Evolutionary conservation across 2,797 vertebrate species (phyloP).

Genomic region (Falco naumanni): DNA sequence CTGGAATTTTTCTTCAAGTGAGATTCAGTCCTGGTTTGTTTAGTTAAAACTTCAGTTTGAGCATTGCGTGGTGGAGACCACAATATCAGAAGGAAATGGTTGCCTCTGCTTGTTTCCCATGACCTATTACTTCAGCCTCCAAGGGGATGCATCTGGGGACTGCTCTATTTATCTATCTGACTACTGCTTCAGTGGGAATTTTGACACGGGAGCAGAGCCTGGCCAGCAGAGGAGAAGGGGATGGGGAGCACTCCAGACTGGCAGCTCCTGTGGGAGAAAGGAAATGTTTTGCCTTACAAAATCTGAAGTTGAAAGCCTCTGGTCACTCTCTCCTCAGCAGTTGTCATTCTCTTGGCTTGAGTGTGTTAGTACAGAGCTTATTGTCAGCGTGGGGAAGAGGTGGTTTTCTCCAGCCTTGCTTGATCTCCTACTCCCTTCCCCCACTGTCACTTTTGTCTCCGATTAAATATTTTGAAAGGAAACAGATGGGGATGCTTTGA

Average conservation of each 20-base stretch:
- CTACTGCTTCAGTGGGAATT: constrained; percentile 54
- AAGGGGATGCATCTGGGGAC: constrained; percentile 47
- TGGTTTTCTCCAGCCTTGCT: constrained; percentile 34
- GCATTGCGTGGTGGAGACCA: not conserved
- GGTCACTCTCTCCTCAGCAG: constrained; percentile 16
- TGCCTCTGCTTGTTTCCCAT: constrained; percentile 59
- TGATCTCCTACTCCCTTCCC: constrained; percentile 41
- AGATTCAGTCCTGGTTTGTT: constrained; percentile 4
- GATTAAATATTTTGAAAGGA: constrained; percentile 60
- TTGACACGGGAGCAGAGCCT: constrained; percentile 32
- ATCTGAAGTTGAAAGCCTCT: constrained; percentile 44
- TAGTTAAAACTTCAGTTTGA: constrained; percentile 26
- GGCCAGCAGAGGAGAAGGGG: constrained; percentile 17
- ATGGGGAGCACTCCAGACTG: not conserved
- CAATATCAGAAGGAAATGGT: constrained; percentile 53
- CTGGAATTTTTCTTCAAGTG: not conserved
- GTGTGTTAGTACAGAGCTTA: not conserved
- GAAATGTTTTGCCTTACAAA: constrained; percentile 34
- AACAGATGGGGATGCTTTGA: constrained; percentile 57
- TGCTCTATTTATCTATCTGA: constrained; percentile 63
- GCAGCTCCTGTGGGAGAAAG: constrained; percentile 48
- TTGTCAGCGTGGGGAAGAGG: not conserved
- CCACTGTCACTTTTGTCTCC: constrained; percentile 54
- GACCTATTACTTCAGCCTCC: constrained; percentile 59
- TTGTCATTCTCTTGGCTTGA: constrained; percentile 30